A percentile compares a stretch with the other conserved stretches of the same genome.
Conservation (phyloP, 2,888 invertebrate genomes). For the Tholera decimalis region DNA sequence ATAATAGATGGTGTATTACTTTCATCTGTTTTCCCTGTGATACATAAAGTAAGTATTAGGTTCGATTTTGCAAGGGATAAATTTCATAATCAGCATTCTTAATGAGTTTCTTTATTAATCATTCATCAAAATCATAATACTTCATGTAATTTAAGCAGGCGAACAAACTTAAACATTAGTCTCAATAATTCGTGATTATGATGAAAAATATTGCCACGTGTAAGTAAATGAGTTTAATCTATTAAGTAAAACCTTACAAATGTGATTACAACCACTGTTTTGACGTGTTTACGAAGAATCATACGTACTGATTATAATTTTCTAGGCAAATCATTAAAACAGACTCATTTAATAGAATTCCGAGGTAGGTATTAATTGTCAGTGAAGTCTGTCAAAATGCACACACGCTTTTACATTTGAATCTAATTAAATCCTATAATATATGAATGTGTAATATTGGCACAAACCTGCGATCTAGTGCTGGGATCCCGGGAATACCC, state of each 20-base stretch:
- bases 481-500: conserved; percentile 55
- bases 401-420: conserved; percentile 23
- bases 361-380: background rate
- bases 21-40: conserved; percentile 25
- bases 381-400: background rate
- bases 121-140: background rate
- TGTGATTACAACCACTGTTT: background rate
- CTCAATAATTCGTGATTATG: background rate
- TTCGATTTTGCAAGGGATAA: background rate
- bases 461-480: conserved; percentile 54
- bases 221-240: background rate
- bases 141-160: background rate
- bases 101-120: background rate
- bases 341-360: background rate
- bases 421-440: conserved; percentile 52
- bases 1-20: conserved; percentile 30
- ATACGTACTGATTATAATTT: background rate
- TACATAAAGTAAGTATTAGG: conserved; percentile 42
- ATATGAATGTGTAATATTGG: conserved; percentile 58
- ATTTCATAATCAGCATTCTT: conserved; percentile 12
- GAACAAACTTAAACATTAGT: background rate
- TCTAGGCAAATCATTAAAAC: background rate
- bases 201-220: background rate
- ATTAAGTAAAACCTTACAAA: background rate
- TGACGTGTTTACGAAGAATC: background rate